Base-by-base conservation (phyloP, 2,888 invertebrate species). In the Allophyes oxyacanthae region DNA sequence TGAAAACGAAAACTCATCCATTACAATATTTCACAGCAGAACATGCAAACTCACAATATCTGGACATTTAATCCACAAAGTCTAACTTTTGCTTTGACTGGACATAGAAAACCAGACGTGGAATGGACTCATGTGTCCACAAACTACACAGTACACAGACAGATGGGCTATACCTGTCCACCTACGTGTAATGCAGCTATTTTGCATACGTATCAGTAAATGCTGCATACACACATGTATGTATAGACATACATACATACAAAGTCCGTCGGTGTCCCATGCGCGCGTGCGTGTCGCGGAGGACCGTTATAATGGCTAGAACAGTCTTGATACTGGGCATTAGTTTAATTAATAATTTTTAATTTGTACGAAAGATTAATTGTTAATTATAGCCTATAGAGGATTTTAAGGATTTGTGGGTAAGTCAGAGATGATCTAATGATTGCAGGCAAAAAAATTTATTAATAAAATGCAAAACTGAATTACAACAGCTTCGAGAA, bases 271-370 rank as follows among this genome's bases (percentile, higher is more conserved):
- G 56, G 70, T 69, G 64, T 48, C 64, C 63, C 48, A 68, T 45
- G 71, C 56, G 85, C 83, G 85, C 83, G 81, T 83, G 86, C 82
- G 85, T 83, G 80, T 78, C 79, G 75, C 73, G 50, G 42, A n/a
- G 43, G 28, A 75, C 78, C 78, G 79, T 80, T 82, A 82, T 68
- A 15, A n/a, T 30, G 20, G 60, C 64, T 11, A 2, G 0, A 74
- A 11, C 2, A 1, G 28, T 74, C 54, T 84, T 84, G 83, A 72
- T 84, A 75, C 75, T 81, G 72, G 51, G 2, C n/a, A 40, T 30
- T 2, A 33, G 43, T 64, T 65, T 41, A 37, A 37, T 53, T 54
- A 0, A 32, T 32, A 15, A 15, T 0, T 28, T 28, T 6, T 28
- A 28, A 28, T 20, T 20, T 20, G 20, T 2, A 3, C 2, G 20